phyloP scores from a whole-genome alignment of 2,888 invertebrate genomes.

The Lasioglossum oenotherae region DNA sequence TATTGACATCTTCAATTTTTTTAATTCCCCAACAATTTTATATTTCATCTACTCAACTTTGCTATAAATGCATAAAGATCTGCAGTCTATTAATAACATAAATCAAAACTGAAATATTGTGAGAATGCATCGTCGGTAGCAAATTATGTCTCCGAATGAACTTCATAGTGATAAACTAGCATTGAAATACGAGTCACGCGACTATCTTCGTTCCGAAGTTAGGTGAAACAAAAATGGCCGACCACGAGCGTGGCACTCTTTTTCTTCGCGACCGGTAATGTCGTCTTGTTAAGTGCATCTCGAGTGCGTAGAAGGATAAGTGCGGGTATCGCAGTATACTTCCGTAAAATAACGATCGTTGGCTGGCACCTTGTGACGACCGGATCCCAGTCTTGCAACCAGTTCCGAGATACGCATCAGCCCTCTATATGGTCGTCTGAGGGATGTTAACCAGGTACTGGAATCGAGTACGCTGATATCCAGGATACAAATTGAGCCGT shows the following conservation, averaged over 20 bases:
- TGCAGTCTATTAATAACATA: background rate
- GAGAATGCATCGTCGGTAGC: background rate
- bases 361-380: slow-evolving; percentile 46
- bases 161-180: background rate
- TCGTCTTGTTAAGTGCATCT: slow-evolving; percentile 46
- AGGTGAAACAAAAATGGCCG: slow-evolving; percentile 12
- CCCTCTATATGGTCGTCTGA: slow-evolving; percentile 41
- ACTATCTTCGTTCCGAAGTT: slow-evolving; percentile 4
- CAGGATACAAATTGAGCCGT: slow-evolving; percentile 53
- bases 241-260: slow-evolving; percentile 25
- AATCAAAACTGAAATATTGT: background rate
- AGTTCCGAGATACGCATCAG: slow-evolving; percentile 57
- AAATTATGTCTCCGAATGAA: background rate
- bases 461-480: slow-evolving; percentile 36
- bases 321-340: slow-evolving; percentile 42
- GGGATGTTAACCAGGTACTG: slow-evolving; percentile 50
- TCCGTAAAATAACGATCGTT: slow-evolving; percentile 61
- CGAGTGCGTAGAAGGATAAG: slow-evolving; percentile 42
- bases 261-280: slow-evolving; percentile 41
- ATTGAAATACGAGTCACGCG: background rate
- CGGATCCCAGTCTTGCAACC: slow-evolving; percentile 45
- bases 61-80: too few relatives aligned
- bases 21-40: too few relatives aligned
- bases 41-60: too few relatives aligned
- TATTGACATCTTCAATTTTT: too few relatives aligned